Base-by-base conservation (phyloP, 2,888 invertebrate species). In the Geotrupes spiniger region DNA sequence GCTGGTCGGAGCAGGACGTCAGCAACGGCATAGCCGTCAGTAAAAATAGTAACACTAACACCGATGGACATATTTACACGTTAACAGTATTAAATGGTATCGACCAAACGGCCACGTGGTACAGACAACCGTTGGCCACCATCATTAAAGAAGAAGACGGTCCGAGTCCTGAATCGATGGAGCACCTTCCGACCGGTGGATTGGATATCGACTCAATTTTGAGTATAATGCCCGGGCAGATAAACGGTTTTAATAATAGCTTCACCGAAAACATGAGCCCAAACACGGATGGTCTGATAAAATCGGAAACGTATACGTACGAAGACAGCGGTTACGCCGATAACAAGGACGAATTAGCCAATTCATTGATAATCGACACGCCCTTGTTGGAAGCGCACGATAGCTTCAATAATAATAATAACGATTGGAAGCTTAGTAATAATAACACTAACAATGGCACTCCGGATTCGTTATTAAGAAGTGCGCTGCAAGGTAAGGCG, bases 31-130 rank as follows among this genome's bases (percentile, higher is more conserved):
- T 74, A 58, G 76, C 76, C 39, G 76, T 79, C 44, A 68, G 56
- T 36, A 63, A 49, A 40, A 53, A 51, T 43, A 54, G 52, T 52
- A 76, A 76, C 54, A 76, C 76, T 52, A 85, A 84, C 64, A 85
- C 86, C n/a, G 88, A 88, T 63, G 87, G 88, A 57, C 83, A 85
- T 70, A 91, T 91, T 66, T 91, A 91, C 71, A 91, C 91, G 47
- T 75, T 92, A 55, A 91, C 91, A 65, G 90, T 91, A 69, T 81
- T 92, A 66, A 90, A 91, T 72, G 87, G 87, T 60, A 84, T 85
- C 61, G 78, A 71, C 71, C 77, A 66, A 68, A 65, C 59, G 46
- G 70, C 63, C 52, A 73, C 63, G 53, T 78, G 69, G 75, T 78
- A 68, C 72, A 78, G 62, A 74, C 78, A 71, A 76, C 85, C 65